Evolutionary conservation across 2,888 invertebrate genomes (phyloP).

Genomic region (Zelleria hepariella): DNA sequence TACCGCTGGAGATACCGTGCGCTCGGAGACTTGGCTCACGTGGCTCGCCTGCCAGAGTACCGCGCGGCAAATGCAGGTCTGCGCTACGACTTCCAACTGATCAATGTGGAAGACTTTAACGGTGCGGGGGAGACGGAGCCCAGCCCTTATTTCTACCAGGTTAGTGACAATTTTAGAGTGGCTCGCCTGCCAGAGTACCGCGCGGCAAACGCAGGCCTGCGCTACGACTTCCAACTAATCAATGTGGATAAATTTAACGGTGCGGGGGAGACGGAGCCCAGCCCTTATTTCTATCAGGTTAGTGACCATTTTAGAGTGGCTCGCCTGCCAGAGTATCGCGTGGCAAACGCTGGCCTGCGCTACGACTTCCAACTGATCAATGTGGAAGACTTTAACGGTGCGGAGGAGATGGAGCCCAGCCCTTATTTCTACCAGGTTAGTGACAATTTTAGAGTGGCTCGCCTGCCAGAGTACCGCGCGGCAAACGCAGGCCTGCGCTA

Average conservation of each 20-base stretch:
- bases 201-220: slow-evolving; percentile 92
- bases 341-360: slow-evolving; percentile 92
- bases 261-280: slow-evolving; percentile 96
- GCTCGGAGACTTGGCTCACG: slow-evolving; percentile 94
- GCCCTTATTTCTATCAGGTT: slow-evolving; percentile 98
- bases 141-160: slow-evolving; percentile 98
- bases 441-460: too few relatives aligned
- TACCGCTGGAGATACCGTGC: slow-evolving; percentile 98
- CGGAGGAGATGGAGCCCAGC: slow-evolving; percentile 97
- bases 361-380: slow-evolving; percentile 96
- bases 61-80: slow-evolving; percentile 94
- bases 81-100: slow-evolving; percentile 91
- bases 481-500: slow-evolving; percentile 94
- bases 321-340: slow-evolving; percentile 85
- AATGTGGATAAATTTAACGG: slow-evolving; percentile 90
- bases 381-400: slow-evolving; percentile 84
- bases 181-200: slow-evolving; percentile 86
- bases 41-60: slow-evolving; percentile 87
- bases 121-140: slow-evolving; percentile 98
- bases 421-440: slow-evolving; percentile 97
- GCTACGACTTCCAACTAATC: slow-evolving; percentile 93
- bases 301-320: too few relatives aligned
- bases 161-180: too few relatives aligned
- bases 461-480: slow-evolving; percentile 85
- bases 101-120: slow-evolving; percentile 97